phyloP scores from a whole-genome alignment of 2,888 invertebrate genomes.

The Cataglyphis altisquamis region DNA sequence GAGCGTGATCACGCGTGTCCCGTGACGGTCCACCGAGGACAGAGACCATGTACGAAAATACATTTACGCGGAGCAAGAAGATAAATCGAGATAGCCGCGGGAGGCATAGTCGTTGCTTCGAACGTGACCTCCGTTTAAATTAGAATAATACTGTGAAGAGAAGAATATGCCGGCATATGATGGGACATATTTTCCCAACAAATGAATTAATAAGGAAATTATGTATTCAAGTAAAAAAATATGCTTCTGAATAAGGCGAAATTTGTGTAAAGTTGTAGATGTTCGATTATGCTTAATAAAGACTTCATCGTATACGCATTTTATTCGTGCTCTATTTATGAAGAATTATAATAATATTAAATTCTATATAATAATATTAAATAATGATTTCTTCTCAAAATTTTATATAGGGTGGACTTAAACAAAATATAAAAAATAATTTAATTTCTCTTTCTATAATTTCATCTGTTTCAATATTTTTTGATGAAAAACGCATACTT shows the following conservation, averaged over 20 bases:
- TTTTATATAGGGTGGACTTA: background rate
- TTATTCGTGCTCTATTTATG: background rate
- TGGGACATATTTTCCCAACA: background rate
- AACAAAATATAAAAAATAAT: too few relatives aligned
- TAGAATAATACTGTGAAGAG: constrained; percentile 63
- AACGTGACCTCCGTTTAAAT: constrained; percentile 75
- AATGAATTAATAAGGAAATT: background rate
- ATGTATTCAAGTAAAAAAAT: background rate
- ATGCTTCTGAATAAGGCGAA: background rate
- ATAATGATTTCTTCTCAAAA: background rate
- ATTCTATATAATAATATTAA: background rate
- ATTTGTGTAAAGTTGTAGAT: background rate
- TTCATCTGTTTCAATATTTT: too few relatives aligned
- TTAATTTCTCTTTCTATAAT: too few relatives aligned
- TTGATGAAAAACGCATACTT: too few relatives aligned
- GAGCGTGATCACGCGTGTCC: constrained; percentile 32
- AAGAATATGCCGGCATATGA: background rate
- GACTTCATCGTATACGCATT: background rate
- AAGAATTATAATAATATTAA: background rate
- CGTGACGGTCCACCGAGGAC: constrained; percentile 37
- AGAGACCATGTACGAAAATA: constrained; percentile 48
- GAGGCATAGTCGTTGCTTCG: constrained; percentile 37
- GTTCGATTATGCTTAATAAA: background rate
- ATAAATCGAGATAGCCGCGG: constrained; percentile 49
- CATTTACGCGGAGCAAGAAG: constrained; percentile 28